Conservation (phyloP, 2,113 vertebrate species). For the Oreochromis tanganicae region DNA sequence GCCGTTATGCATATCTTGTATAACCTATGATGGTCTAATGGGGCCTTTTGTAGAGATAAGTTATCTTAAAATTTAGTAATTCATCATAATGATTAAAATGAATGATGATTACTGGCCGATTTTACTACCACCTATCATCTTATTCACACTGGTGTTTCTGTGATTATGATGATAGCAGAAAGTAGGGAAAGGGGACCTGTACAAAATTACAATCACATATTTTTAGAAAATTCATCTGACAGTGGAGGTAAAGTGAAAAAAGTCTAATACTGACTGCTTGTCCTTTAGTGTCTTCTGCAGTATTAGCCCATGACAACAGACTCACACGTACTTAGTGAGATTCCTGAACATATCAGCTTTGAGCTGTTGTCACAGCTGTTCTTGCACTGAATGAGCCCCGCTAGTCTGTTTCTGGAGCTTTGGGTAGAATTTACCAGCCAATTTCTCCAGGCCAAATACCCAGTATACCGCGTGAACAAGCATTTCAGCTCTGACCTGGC, state of each 20-base stretch:
- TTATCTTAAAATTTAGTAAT: background rate
- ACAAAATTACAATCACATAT: background rate
- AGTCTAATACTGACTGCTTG: background rate
- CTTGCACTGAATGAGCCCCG: background rate
- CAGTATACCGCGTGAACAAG: slow-evolving; percentile 14
- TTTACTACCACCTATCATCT: background rate
- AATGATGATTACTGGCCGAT: background rate
- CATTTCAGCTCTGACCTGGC: slow-evolving; percentile 30
- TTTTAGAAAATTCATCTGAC: background rate
- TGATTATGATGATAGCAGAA: background rate
- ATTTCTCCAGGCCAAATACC: slow-evolving; percentile 41
- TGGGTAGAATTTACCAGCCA: slow-evolving; percentile 47
- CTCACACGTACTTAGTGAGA: background rate
- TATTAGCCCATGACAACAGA: background rate
- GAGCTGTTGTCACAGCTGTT: slow-evolving; percentile 52
- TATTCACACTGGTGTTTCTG: background rate
- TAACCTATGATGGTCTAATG: background rate
- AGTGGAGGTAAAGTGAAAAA: background rate
- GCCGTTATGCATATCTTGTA: background rate
- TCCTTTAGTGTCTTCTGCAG: background rate
- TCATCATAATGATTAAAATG: background rate
- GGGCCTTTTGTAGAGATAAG: background rate
- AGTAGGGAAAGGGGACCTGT: background rate
- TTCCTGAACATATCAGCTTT: slow-evolving; percentile 6
- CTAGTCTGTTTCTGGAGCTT: slow-evolving; percentile 30